phyloP scores from a whole-genome alignment of 2,113 vertebrate species.

The Antechinus stuartii region DNA sequence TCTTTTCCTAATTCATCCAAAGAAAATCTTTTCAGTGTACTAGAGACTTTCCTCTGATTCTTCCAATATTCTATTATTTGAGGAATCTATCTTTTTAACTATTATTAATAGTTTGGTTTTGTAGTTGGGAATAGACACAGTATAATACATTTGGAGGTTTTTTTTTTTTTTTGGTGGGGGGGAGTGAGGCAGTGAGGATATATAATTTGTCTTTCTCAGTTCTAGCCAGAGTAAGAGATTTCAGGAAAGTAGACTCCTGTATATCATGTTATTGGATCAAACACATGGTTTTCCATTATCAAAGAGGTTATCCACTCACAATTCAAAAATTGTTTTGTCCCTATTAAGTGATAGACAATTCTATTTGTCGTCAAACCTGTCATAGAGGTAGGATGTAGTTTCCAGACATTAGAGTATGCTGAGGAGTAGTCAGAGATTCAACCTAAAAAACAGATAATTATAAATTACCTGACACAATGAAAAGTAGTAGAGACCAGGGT shows the following conservation, averaged over 20 bases:
- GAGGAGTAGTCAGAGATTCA: not conserved
- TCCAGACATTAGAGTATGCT: not conserved
- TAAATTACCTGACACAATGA: not conserved
- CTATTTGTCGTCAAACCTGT: not conserved
- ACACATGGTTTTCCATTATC: not conserved
- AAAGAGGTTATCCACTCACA: not conserved
- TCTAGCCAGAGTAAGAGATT: not conserved
- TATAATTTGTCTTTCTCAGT: not conserved
- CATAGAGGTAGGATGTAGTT: not conserved
- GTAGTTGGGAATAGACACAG: not conserved
- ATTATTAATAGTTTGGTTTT: not conserved
- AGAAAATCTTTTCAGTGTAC: not conserved
- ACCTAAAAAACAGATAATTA: not conserved
- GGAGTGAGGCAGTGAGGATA: not conserved
- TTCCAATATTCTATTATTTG: not conserved
- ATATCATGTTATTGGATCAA: not conserved
- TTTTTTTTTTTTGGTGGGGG: not conserved
- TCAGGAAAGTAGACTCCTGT: not conserved
- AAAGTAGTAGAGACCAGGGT: too few relatives aligned
- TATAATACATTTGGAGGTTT: not conserved
- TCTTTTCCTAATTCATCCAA: not conserved
- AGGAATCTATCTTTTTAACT: not conserved
- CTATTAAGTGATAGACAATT: not conserved
- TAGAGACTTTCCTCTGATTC: not conserved
- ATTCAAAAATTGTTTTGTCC: not conserved